Percentiles rank a stretch among this genome's conserved stretches.
phyloP scores from a whole-genome alignment of 1,140 invertebrate species.

The Pissodes strobi region DNA sequence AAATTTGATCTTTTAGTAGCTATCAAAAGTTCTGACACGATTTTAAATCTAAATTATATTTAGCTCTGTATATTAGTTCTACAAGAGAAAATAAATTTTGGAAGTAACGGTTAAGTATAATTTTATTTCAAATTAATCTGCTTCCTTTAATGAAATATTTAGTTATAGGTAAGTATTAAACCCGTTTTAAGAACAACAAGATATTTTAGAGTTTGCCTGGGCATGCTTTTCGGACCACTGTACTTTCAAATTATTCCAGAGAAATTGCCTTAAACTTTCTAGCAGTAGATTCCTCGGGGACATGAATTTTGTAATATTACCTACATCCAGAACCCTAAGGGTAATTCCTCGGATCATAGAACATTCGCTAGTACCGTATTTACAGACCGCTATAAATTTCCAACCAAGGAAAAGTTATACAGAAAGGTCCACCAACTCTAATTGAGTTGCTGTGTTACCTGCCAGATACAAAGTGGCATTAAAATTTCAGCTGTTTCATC shows the following conservation, averaged over 20 bases:
- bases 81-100: no score
- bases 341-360: constrained; percentile 31
- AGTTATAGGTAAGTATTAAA: no score
- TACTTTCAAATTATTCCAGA: constrained; percentile 15
- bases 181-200: no score
- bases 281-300: constrained; percentile 20
- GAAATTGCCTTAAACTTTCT: constrained; percentile 31
- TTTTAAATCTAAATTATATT: no score
- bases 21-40: no score
- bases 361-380: constrained; percentile 23
- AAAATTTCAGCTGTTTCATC: constrained; percentile 16
- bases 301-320: constrained; percentile 35
- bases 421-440: constrained; percentile 23
- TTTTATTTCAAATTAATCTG: no score
- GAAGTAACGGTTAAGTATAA: no score
- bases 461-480: constrained; percentile 14
- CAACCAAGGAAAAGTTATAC: constrained; percentile 15
- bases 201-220: constrained; percentile 17
- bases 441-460: constrained; percentile 25
- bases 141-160: no score
- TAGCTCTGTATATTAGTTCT: no score
- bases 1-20: no score
- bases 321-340: constrained; percentile 32
- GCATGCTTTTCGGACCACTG: constrained; percentile 22
- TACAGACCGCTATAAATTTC: constrained; percentile 34